Evolutionary conservation across 2,113 vertebrate species (phyloP).

Genomic region (Donacobius atricapilla): DNA sequence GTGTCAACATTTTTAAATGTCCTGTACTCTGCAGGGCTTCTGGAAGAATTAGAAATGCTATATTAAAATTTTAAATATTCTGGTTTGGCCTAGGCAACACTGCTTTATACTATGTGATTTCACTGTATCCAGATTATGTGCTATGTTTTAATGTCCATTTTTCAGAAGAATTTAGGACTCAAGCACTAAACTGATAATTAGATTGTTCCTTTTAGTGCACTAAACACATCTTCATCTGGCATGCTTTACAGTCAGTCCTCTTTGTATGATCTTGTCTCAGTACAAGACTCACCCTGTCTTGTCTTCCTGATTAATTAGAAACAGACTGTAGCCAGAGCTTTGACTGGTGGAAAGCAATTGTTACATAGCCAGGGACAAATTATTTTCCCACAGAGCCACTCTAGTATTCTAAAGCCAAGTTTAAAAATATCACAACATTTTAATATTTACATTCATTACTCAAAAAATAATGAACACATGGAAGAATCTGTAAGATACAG

Average conservation of each 20-base stretch:
- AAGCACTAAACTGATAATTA: background rate
- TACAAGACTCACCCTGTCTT: slow-evolving; percentile 28
- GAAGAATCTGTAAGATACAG: slow-evolving; percentile 33
- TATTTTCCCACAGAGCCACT: slow-evolving; percentile 65
- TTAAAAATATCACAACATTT: slow-evolving; percentile 58
- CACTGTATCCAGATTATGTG: background rate
- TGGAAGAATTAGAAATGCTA: background rate
- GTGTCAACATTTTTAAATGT: background rate
- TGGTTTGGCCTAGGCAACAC: background rate
- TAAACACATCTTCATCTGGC: slow-evolving; percentile 21
- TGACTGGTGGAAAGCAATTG: slow-evolving; percentile 60
- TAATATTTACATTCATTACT: slow-evolving; percentile 40
- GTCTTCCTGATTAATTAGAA: slow-evolving; percentile 69
- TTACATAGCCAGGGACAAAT: slow-evolving; percentile 62
- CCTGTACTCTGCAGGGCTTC: background rate
- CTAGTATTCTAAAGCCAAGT: slow-evolving; percentile 49
- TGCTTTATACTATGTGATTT: background rate
- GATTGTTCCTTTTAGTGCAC: background rate
- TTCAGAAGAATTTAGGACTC: background rate
- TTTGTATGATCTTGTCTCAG: slow-evolving; percentile 16
- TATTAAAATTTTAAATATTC: background rate
- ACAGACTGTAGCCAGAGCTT: slow-evolving; percentile 59
- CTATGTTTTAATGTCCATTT: background rate
- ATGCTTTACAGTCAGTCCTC: background rate
- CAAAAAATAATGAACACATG: slow-evolving; percentile 26